Percentiles rank a stretch among this genome's conserved stretches.
Evolutionary conservation across 1,140 invertebrate species (phyloP).

Genomic region (Drepana arcuata): DNA sequence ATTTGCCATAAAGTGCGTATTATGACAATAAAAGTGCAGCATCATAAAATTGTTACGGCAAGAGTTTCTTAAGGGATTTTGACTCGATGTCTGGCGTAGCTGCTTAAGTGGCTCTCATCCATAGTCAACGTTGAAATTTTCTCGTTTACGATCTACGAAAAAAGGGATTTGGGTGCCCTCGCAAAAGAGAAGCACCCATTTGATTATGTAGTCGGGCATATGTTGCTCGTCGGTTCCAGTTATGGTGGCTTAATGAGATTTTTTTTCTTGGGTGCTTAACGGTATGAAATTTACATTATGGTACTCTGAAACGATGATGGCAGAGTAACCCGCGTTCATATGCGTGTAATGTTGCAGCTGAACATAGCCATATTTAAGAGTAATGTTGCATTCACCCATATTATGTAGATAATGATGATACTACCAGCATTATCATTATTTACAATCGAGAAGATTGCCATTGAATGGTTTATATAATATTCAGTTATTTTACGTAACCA

Average conservation of each 20-base stretch:
- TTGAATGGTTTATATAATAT: too few relatives aligned
- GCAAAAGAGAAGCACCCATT: conserved; percentile 28
- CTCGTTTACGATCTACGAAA: conserved; percentile 30
- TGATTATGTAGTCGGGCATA: conserved; percentile 27
- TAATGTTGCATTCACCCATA: too few relatives aligned
- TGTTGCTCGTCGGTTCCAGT: conserved; percentile 27
- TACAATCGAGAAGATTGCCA: too few relatives aligned
- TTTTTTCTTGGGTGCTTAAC: too few relatives aligned
- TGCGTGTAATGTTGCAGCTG: too few relatives aligned
- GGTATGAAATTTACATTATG: too few relatives aligned
- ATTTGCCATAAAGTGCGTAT: conserved; percentile 23
- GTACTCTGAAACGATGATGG: too few relatives aligned
- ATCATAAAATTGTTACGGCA: conserved; percentile 26
- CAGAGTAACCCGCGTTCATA: too few relatives aligned
- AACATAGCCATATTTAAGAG: too few relatives aligned
- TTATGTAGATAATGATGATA: too few relatives aligned
- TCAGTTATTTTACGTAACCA: too few relatives aligned
- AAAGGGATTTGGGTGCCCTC: conserved; percentile 22
- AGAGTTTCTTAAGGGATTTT: conserved; percentile 23
- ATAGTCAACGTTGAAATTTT: conserved; percentile 24
- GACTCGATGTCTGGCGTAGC: conserved; percentile 17
- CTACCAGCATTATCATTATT: too few relatives aligned
- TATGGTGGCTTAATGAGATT: conserved; percentile 34
- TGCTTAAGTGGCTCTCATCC: conserved; percentile 17
- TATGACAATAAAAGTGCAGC: conserved; percentile 26